These are phyloP conservation scores for Brachionus paranguensis DNA, from an alignment of 1,140 invertebrate genomes.

Conservation along the genomic window DNA sequence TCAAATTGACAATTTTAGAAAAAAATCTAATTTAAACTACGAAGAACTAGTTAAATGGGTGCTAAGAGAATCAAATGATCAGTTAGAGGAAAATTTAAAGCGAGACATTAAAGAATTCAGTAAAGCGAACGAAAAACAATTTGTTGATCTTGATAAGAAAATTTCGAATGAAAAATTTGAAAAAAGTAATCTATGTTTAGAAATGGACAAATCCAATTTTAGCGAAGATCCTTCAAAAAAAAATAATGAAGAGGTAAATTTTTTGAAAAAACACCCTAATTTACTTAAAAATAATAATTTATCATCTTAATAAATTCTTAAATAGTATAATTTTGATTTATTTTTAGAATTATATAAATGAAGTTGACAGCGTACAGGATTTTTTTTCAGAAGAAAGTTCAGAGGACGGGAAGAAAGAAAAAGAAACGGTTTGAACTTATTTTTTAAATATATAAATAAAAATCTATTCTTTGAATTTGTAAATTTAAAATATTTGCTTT, in stretches of 20 bases:
- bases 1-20: slow-evolving; percentile 49
- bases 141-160: background rate
- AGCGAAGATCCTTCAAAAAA: background rate
- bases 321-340: background rate
- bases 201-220: background rate
- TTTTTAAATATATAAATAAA: background rate
- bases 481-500: background rate
- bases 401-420: background rate
- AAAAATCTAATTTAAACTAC: background rate
- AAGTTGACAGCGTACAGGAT: slow-evolving; percentile 33
- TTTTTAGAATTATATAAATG: background rate
- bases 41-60: slow-evolving; percentile 7
- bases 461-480: background rate
- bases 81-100: background rate
- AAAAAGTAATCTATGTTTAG: background rate
- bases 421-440: background rate
- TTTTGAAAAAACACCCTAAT: no score
- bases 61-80: background rate
- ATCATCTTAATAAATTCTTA: background rate
- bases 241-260: background rate
- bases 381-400: slow-evolving; percentile 24
- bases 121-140: background rate
- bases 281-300: no score
- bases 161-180: background rate
- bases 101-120: background rate